A percentile compares a stretch with the other conserved stretches of the same genome.
Conservation (phyloP, 1,140 invertebrate species). For the Aleiodes sp. region DNA sequence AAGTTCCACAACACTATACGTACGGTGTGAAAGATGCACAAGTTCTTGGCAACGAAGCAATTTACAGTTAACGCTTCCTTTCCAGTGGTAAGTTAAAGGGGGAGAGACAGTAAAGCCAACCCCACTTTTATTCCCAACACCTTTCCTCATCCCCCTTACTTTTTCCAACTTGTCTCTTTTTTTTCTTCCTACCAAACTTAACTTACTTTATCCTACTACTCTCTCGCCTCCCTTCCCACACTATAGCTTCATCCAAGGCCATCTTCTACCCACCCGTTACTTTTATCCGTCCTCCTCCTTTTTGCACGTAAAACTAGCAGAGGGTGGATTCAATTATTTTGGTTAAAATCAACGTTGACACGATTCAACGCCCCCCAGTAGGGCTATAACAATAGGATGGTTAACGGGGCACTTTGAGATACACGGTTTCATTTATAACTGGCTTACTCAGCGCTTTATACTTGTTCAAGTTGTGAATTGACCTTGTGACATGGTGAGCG, state of each 20-base stretch:
- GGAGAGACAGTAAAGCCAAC: not conserved
- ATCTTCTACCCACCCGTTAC: not conserved
- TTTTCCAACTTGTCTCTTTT: constrained; percentile 13
- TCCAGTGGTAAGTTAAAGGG: constrained; percentile 15
- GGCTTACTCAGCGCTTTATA: not conserved
- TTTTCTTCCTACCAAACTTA: constrained; percentile 11
- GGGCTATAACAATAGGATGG: constrained; percentile 9
- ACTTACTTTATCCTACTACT: constrained; percentile 12
- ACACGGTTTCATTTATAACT: constrained; percentile 4
- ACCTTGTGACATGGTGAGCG: not conserved
- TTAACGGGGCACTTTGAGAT: not conserved
- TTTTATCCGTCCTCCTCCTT: not conserved
- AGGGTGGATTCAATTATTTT: constrained; percentile 28
- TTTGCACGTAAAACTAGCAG: not conserved
- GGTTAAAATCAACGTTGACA: constrained; percentile 28
- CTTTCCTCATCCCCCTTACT: not conserved
- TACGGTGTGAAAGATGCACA: constrained; percentile 33
- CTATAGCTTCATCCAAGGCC: constrained; percentile 1
- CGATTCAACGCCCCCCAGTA: not conserved
- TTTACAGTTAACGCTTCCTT: constrained; percentile 35
- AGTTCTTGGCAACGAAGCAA: constrained; percentile 34
- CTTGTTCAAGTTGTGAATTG: not conserved
- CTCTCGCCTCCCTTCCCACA: not conserved
- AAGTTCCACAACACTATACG: constrained; percentile 26
- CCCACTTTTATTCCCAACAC: not conserved